These are phyloP conservation scores for Trichogramma pretiosum DNA, from an alignment of 1,140 invertebrate species.

Conservation along the genomic window DNA sequence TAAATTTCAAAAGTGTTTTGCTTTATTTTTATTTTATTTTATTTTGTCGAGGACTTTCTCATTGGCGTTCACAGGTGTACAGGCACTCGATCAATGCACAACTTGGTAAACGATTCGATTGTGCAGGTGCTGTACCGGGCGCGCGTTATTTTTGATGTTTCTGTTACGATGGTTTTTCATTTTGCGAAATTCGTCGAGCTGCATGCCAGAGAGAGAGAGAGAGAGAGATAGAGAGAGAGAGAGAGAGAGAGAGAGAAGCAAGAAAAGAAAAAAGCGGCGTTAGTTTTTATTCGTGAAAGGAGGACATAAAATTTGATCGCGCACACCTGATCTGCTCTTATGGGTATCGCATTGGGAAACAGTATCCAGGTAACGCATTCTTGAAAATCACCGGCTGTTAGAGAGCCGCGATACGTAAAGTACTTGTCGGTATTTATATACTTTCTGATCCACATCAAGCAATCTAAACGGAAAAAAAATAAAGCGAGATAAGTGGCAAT, in stretches of 20 bases:
- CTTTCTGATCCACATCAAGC: conserved; percentile 41
- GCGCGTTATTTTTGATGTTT: conserved; percentile 22
- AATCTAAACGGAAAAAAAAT: too few species aligned
- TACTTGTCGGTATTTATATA: conserved; percentile 40
- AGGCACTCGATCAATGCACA: not conserved
- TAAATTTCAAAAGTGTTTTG: too few species aligned
- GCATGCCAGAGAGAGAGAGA: too few species aligned
- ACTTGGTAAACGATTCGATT: conserved; percentile 24
- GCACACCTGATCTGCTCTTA: conserved; percentile 60
- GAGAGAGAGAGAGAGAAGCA: too few species aligned
- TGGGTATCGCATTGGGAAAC: conserved; percentile 61
- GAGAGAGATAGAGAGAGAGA: too few species aligned
- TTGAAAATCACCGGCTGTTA: conserved; percentile 51
- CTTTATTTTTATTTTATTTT: not conserved
- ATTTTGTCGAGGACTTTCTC: too few species aligned
- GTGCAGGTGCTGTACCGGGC: conserved; percentile 18
- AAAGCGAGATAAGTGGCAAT: too few species aligned
- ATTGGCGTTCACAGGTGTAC: too few species aligned
- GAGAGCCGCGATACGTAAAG: conserved; percentile 60
- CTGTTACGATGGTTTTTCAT: conserved; percentile 21
- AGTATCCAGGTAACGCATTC: conserved; percentile 67
- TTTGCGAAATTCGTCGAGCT: conserved; percentile 27
- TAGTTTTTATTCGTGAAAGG: not conserved
- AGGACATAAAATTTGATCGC: not conserved
- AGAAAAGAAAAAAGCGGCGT: too few species aligned